phyloP scores from a whole-genome alignment of 2,797 vertebrate genomes.

The Labroides dimidiatus region DNA sequence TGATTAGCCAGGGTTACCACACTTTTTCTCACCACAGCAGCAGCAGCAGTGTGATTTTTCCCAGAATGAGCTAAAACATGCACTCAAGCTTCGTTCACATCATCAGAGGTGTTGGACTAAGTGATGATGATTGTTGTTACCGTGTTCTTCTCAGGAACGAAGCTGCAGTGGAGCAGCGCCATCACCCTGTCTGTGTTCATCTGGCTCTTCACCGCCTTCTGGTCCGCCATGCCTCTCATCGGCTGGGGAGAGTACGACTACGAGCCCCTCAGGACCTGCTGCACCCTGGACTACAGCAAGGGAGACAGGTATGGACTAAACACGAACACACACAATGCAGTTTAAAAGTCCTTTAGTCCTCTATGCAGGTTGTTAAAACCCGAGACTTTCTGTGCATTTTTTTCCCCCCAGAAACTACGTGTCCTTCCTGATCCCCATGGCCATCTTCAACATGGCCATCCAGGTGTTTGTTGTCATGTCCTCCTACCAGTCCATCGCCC shows the following conservation, averaged over 20 bases:
- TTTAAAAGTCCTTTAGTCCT: no score
- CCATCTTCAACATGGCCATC: conserved; percentile 91
- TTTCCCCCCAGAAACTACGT: conserved; percentile 91
- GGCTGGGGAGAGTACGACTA: conserved; percentile 97
- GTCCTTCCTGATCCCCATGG: conserved; percentile 92
- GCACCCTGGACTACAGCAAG: conserved; percentile 93
- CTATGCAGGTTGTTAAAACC: not conserved
- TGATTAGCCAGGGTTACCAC: not conserved
- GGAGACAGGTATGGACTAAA: conserved; percentile 87
- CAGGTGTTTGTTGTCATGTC: conserved; percentile 91
- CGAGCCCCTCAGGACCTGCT: conserved; percentile 95
- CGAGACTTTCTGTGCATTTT: conserved; percentile 1
- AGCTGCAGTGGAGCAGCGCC: conserved; percentile 90
- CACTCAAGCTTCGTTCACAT: not conserved
- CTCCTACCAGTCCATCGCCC: conserved; percentile 91
- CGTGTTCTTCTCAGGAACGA: conserved; percentile 82
- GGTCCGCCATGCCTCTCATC: conserved; percentile 93
- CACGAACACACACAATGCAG: not conserved
- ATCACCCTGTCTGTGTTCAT: conserved; percentile 85
- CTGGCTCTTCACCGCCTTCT: conserved; percentile 93
- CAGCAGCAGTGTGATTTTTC: not conserved
- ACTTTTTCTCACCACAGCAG: not conserved
- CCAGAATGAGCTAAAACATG: not conserved
- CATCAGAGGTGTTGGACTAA: not conserved
- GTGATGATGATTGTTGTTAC: conserved; percentile 10